Evolutionary conservation across 1,140 invertebrate species (phyloP).

Genomic region (Battus philenor): DNA sequence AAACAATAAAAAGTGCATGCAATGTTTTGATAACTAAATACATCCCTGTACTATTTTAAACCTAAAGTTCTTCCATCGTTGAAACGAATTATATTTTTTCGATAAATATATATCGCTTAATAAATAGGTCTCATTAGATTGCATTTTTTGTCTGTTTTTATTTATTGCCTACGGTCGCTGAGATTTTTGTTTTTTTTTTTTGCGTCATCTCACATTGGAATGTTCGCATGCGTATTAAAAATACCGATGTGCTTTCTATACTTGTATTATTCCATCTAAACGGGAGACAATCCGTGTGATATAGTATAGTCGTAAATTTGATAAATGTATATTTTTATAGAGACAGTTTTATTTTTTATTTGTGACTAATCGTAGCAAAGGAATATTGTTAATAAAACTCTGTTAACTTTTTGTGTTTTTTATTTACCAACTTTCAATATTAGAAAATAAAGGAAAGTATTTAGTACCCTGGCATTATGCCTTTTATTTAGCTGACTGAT

Average conservation of each 20-base stretch:
- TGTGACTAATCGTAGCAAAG: conserved; percentile 39
- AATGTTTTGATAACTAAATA: too few relatives aligned
- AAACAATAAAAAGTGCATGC: too few relatives aligned
- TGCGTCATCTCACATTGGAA: conserved; percentile 1
- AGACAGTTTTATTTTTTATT: conserved; percentile 28
- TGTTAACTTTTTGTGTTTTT: conserved; percentile 19
- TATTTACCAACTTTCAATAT: too few relatives aligned
- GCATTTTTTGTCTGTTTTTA: conserved; percentile 9
- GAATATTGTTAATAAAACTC: conserved; percentile 29
- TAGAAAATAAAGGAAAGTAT: too few relatives aligned
- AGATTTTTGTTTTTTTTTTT: conserved; percentile 1
- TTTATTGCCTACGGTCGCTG: not conserved
- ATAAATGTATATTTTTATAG: conserved; percentile 50
- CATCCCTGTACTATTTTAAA: too few relatives aligned
- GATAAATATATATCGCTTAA: too few relatives aligned
- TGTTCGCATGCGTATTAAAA: not conserved
- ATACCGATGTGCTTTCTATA: conserved; percentile 3
- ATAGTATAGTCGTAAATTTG: conserved; percentile 23
- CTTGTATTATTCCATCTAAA: conserved; percentile 4
- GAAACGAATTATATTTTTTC: too few relatives aligned
- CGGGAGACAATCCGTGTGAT: conserved; percentile 20
- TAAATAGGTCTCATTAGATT: not conserved
- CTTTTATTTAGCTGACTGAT: too few relatives aligned
- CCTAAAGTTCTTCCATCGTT: too few relatives aligned
- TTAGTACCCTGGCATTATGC: too few relatives aligned